A percentile compares a stretch with the other conserved stretches of the same genome.
phyloP scores from a whole-genome alignment of 35 echinoderm and acorn worm genomes.

The Anneissia japonica region DNA sequence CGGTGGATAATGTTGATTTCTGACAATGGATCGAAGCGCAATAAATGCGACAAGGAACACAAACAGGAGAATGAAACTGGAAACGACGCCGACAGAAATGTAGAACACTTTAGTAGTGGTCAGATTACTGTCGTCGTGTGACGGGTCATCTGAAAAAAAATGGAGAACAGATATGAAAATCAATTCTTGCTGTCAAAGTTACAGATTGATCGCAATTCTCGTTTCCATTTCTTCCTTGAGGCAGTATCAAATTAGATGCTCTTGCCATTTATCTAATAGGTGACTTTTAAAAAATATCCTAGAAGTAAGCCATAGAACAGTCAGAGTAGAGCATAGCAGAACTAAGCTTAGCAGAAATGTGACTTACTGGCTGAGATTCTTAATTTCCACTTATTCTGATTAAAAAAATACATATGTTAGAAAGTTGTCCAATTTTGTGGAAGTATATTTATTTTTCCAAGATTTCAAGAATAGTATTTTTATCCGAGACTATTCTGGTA shows the following conservation, averaged over 20 bases:
- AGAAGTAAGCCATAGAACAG: no score
- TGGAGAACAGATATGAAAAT: background rate
- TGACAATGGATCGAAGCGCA: slow-evolving; percentile 63
- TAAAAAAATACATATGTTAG: no score
- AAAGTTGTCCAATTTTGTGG: no score
- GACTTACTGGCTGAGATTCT: no score
- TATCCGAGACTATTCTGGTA: no score
- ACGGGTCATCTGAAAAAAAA: background rate
- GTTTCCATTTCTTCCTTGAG: background rate
- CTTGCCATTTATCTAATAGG: no score
- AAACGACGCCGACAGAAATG: slow-evolving; percentile 86
- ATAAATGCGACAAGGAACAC: slow-evolving; percentile 70
- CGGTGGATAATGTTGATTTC: background rate
- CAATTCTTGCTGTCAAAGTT: background rate
- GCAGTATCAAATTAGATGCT: background rate
- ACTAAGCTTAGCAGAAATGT: no score
- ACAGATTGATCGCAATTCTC: background rate
- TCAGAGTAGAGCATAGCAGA: no score
- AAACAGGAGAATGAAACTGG: slow-evolving; percentile 71
- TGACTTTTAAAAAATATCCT: no score
- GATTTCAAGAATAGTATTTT: no score
- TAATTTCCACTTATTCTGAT: no score
- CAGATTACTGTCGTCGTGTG: background rate
- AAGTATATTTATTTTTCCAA: no score
- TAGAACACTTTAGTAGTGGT: slow-evolving; percentile 90